Base-by-base conservation (phyloP, 37 sponge, comb jelly and placozoan genomes). In the Tethya wilhelma region DNA sequence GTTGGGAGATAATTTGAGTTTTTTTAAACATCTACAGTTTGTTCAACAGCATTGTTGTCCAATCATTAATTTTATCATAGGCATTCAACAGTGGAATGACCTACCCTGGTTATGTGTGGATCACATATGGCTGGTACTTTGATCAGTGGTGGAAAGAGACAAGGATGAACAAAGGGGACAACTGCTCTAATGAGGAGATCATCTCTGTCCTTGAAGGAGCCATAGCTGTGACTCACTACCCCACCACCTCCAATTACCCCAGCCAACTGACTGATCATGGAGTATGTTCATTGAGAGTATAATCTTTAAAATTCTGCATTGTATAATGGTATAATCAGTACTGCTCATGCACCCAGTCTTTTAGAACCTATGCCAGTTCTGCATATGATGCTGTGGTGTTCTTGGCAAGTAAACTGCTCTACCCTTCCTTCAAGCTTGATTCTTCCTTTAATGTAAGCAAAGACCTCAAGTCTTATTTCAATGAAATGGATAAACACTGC, bases 61-160 rank as follows among this genome's bases (percentile, higher is more conserved):
- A 14, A 44, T 56, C 8, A 55, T 11, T 14, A 19, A 46, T 12
- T 70, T n/a, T 70, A 29, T 71, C 14, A n/a, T 45, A 84, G 85
- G 85, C 85, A 36, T 43, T 26, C 2, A 44, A 73, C 25, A 14
- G 53, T 9, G 59, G 57, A 9, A n/a, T 79, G 57, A 1, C 11
- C 25, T 79, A 71, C 45, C 87, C 87, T 22, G 34, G 29, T 36
- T 86, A 79, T 73, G 78, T 71, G 58, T 86, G 71, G 73, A 73
- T 86, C 28, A 49, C 67, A n/a, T 73, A 86, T 46, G 73, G 73
- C 19, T 86, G 87, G 87, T 64, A 86, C 49, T 7, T 20, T 28
- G 46, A 43, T 12, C 40, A 79, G 25, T 64, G 74, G 74, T 84
- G 75, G 76, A 64, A 4, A 53, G 40, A 58, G 19, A 34, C 25